Evolutionary conservation across 2,888 invertebrate genomes (phyloP).

Genomic region (Creontiades dilutus): DNA sequence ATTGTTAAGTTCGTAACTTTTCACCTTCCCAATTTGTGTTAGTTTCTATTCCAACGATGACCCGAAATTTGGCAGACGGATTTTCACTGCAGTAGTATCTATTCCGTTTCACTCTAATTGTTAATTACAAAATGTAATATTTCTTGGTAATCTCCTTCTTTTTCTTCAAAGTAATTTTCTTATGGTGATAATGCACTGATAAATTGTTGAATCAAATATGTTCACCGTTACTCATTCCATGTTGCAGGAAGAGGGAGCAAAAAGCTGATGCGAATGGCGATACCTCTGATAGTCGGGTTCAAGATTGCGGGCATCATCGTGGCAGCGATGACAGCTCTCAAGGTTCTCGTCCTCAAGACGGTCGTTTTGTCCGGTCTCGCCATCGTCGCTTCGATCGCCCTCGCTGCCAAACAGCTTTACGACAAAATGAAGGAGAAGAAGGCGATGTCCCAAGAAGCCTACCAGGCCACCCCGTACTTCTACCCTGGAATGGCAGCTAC

Average conservation of each 20-base stretch:
- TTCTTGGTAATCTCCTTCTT: too few relatives aligned
- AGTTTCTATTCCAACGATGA: too few relatives aligned
- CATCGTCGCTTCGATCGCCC: conserved; percentile 82
- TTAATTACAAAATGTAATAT: too few relatives aligned
- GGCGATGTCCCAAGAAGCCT: background rate
- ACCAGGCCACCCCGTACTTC: conserved; percentile 49
- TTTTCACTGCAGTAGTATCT: too few relatives aligned
- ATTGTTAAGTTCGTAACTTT: too few relatives aligned
- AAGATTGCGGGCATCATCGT: conserved; percentile 84
- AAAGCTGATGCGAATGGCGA: conserved; percentile 81
- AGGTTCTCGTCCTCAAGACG: conserved; percentile 84
- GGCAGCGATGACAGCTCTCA: conserved; percentile 82
- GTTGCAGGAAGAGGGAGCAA: conserved; percentile 81
- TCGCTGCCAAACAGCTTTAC: conserved; percentile 78
- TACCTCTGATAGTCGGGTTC: conserved; percentile 85
- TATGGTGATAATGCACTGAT: too few relatives aligned
- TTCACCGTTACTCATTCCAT: background rate
- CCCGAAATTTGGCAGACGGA: too few relatives aligned
- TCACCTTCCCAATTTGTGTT: too few relatives aligned
- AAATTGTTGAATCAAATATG: too few relatives aligned
- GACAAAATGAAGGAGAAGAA: conserved; percentile 72
- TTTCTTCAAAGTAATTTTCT: too few relatives aligned
- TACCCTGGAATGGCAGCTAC: conserved; percentile 53
- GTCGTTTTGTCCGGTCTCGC: conserved; percentile 86
- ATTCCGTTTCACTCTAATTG: too few relatives aligned